These are phyloP conservation scores for Trachymyrmex cornetzi DNA, from an alignment of 1,140 invertebrate genomes.

Conservation along the genomic window DNA sequence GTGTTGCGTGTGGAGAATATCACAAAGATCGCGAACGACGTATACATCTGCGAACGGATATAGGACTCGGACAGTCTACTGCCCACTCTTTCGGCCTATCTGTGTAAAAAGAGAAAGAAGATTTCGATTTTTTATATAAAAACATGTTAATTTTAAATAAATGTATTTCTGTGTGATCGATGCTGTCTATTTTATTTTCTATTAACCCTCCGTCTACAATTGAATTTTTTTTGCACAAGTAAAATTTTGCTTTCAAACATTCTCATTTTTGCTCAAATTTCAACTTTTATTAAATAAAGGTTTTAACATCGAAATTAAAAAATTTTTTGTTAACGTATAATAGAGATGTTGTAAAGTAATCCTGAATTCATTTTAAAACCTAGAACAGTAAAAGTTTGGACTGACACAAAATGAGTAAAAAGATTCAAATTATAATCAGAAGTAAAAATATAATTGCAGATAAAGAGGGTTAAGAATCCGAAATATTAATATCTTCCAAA, in stretches of 20 bases:
- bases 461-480: neutral
- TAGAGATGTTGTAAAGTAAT: no score
- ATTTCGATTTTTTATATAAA: neutral
- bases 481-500: neutral
- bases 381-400: no score
- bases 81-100: neutral
- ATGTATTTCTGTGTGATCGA: neutral
- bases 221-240: no score
- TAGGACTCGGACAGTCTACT: neutral
- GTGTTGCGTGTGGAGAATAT: slow-evolving; percentile 23
- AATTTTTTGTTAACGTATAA: no score
- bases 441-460: no score
- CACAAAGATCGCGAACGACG: neutral
- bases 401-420: no score
- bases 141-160: neutral
- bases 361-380: no score
- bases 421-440: no score
- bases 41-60: neutral
- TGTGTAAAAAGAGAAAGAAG: neutral
- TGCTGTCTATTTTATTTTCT: neutral
- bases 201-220: neutral
- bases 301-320: no score
- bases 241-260: no score
- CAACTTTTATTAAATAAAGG: no score
- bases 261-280: no score